These are phyloP conservation scores for Pyrrhosoma nymphula DNA, from an alignment of 2,888 invertebrate genomes.

Conservation along the genomic window DNA sequence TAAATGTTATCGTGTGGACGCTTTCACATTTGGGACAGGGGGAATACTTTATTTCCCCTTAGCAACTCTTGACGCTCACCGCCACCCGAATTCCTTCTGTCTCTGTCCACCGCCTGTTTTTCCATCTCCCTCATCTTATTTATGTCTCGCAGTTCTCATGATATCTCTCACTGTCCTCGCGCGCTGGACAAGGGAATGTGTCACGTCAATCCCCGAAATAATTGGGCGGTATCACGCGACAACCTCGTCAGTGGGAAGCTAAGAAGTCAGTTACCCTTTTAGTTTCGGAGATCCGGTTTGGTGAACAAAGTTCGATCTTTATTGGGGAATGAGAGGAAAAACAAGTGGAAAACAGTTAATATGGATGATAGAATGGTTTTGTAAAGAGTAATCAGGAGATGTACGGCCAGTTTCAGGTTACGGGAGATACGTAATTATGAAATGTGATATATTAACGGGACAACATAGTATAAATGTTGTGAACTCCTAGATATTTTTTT, in stretches of 20 bases:
- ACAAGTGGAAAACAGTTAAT: too few species aligned
- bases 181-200: conserved; percentile 50
- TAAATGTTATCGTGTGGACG: conserved; percentile 1
- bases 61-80: neutral
- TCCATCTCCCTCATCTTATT: conserved; percentile 20
- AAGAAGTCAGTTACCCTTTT: neutral
- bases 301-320: too few species aligned
- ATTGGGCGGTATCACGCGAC: conserved; percentile 54
- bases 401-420: too few species aligned
- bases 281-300: too few species aligned
- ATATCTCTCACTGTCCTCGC: conserved; percentile 26
- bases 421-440: too few species aligned
- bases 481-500: too few species aligned
- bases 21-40: neutral
- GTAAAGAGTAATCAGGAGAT: too few species aligned
- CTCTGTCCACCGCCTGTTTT: neutral
- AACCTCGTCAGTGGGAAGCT: conserved; percentile 43
- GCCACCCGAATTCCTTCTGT: neutral
- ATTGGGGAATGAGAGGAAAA: too few species aligned
- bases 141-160: neutral
- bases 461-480: too few species aligned
- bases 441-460: too few species aligned
- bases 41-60: neutral
- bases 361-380: too few species aligned
- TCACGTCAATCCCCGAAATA: conserved; percentile 51